Evolutionary conservation across 1,140 invertebrate genomes (phyloP).

Genomic region (Asbolus verrucosus): DNA sequence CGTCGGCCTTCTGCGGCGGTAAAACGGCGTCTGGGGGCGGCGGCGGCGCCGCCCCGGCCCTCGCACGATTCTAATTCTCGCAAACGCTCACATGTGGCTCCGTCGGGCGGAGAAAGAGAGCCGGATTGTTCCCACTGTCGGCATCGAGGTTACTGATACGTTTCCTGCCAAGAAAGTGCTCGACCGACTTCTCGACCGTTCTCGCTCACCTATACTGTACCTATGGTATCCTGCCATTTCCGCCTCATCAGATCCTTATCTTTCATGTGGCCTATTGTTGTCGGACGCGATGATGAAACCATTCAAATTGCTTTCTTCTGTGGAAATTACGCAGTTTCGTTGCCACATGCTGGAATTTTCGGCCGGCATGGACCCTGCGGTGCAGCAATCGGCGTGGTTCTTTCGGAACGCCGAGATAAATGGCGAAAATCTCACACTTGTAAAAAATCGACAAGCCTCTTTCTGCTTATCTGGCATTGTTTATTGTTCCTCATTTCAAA

Average conservation of each 20-base stretch:
- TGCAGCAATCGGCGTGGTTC: no score
- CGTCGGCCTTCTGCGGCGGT: background rate
- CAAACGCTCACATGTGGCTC: conserved; percentile 9
- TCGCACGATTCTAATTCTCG: background rate
- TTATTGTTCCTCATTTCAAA: no score
- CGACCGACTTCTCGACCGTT: conserved; percentile 26
- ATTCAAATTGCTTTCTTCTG: conserved; percentile 27
- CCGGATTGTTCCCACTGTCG: conserved; percentile 35
- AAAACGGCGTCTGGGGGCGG: background rate
- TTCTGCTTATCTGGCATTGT: no score
- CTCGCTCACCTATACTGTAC: conserved; percentile 26
- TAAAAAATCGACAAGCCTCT: no score
- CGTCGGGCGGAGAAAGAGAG: conserved; percentile 13
- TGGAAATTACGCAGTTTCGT: no score
- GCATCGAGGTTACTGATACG: conserved; percentile 37
- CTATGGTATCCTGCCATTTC: conserved; percentile 11
- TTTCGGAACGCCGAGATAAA: no score
- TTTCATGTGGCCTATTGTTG: conserved; percentile 19
- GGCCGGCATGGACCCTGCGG: no score
- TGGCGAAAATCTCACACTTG: no score
- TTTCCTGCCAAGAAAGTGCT: conserved; percentile 35
- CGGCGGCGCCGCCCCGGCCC: background rate
- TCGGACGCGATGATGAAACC: conserved; percentile 15
- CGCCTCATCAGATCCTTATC: conserved; percentile 27
- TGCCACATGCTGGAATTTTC: no score